Conservation (phyloP, 53 echinoderm and acorn worm genomes). For the Holothuria leucospilota region DNA sequence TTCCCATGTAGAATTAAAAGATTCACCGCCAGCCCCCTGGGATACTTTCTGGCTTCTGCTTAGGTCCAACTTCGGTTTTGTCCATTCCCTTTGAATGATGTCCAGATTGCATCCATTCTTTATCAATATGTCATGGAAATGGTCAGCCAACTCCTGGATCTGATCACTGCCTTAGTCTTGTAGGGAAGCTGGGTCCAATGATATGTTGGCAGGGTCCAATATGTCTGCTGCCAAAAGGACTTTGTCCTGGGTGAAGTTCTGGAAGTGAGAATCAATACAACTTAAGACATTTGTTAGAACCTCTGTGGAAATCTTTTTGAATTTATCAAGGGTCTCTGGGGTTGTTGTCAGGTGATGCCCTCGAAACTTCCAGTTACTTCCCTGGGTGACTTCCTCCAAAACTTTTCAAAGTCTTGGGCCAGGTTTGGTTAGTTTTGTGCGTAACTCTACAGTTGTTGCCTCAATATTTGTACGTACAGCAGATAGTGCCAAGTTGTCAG, state of each 20-base stretch:
- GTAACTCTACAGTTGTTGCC: slow-evolving; percentile 28
- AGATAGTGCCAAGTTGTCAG: slow-evolving; percentile 57
- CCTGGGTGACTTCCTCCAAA: slow-evolving; percentile 39
- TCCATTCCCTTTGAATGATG: slow-evolving; percentile 52
- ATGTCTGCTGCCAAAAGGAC: slow-evolving; percentile 57
- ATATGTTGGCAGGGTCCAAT: slow-evolving; percentile 53
- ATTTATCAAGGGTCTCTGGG: slow-evolving; percentile 4
- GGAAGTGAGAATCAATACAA: slow-evolving; percentile 43
- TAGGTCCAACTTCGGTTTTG: not conserved
- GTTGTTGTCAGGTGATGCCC: slow-evolving; percentile 36
- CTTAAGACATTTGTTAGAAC: slow-evolving; percentile 25
- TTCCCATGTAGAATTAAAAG: not conserved
- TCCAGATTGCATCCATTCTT: slow-evolving; percentile 49
- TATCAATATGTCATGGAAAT: slow-evolving; percentile 58
- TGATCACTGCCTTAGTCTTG: slow-evolving; percentile 50
- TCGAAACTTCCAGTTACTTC: slow-evolving; percentile 33
- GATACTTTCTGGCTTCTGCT: not conserved
- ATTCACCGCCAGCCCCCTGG: not conserved
- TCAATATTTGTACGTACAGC: slow-evolving; percentile 51
- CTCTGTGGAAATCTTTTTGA: slow-evolving; percentile 6
- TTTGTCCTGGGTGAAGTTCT: slow-evolving; percentile 34
- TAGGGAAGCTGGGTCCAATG: slow-evolving; percentile 30
- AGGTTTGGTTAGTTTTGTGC: slow-evolving; percentile 33
- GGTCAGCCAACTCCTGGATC: slow-evolving; percentile 30
- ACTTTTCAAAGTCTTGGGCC: slow-evolving; percentile 57